Evolutionary conservation across 2,888 invertebrate genomes (phyloP), one percentile per base, ranked within the genome.

Genomic region (Leptogaster cylindrica): DNA sequence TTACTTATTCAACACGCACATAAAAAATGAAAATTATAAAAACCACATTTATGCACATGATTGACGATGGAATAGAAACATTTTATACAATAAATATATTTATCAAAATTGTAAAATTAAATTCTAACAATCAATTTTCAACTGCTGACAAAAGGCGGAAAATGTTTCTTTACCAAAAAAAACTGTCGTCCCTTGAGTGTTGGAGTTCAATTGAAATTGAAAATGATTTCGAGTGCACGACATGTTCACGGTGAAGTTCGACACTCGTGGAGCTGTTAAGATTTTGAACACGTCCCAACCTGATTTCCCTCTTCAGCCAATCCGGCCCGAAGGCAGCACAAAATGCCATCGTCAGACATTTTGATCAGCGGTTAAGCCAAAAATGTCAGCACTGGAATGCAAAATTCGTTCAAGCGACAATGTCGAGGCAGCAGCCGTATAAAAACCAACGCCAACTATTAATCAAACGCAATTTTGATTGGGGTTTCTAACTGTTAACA

Each of bases 381-480:
- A 63, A 67, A 28, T 23, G 50, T 48, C 20, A 14, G 18, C 68
- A 25, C 23, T 65, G 52, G 55, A 65, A 65, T 64, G 63, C 65
- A 52, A 52, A 65, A 64, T 65, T 66, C 46, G 46, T 28, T 64
- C 31, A 64, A 61, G 44, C 31, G 20, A 23, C n/a, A 28, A 48
- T 44, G 46, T 14, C n/a, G 28, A 46, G 75, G 71, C 76, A 75
- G 71, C 73, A 65, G 77, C 74, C 75, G 77, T 80, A 80, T 80
- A 80, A 80, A 80, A 80, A 80, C 78, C 75, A 74, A 72, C 72
- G 74, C 70, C 69, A 73, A 70, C 74, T 74, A 72, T 73, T 72
- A 73, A 74, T 73, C 76, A 75, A 77, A 77, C 76, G 76, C 79
- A 80, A 77, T 79, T 76, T 74, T 76, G 73, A 73, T 75, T 77